Base-by-base conservation (phyloP, 2,888 invertebrate genomes). In the Tyria jacobaeae region DNA sequence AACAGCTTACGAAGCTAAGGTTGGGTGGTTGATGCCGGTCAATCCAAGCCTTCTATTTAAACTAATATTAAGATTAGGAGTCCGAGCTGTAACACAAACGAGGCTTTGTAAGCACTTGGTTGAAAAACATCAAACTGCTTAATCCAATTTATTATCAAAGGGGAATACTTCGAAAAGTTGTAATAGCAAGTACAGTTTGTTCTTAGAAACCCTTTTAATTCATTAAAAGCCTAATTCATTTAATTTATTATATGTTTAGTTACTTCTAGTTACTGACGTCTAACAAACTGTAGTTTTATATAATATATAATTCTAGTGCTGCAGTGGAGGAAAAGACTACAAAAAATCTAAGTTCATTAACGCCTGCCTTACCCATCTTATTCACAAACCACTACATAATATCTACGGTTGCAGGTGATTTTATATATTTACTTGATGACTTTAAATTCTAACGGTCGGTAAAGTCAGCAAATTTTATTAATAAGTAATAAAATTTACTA, bases 211-310 rank as follows among this genome's bases (percentile, higher is more conserved):
- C 37, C 54, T 41, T 51, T 47, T 41, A 63, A 63, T 64, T 39
- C 27, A 65, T 57, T 58, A 51, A 44, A 61, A 71, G 53, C 63
- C 65, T 69, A 73, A 15, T 56, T 70, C 62, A 68, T 62, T 67
- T 72, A 76, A 74, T 68, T 34, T 35, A 35, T 35, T 71, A 80
- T 76, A 75, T 65, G 66, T 71, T 74, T 76, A 76, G 72, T 80
- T 75, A 75, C 71, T 71, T 73, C 73, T 68, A 75, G 56, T 73
- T 75, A 75, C 74, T 72, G 78, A 72, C 62, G 71, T 75, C 76
- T 80, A 80, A 73, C 52, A 77, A 79, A 79, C 77, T 71, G 73
- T 75, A 77, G 57, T 66, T 68, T 64, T 68, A 68, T 73, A 66
- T 75, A 62, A 73, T 70, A 73, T 65, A 68, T 58, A 65, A 64